Evolutionary conservation across 2,888 invertebrate genomes (phyloP), one percentile per base, ranked within the genome.

Genomic region (Zeuzera pyrina): DNA sequence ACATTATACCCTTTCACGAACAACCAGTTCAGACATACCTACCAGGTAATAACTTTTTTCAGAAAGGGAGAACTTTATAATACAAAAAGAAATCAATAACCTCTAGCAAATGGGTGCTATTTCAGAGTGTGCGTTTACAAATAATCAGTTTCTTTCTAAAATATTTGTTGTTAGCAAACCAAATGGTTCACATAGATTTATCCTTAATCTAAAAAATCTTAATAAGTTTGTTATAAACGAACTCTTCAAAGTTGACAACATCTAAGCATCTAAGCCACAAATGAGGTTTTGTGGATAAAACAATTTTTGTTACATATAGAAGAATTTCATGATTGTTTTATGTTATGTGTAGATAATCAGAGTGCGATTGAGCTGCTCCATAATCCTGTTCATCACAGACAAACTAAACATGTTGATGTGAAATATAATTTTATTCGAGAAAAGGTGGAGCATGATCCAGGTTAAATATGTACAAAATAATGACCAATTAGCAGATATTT

Each of bases 191-290:
- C 5, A 8, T 19, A 15, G 35, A 13, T 31, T 31, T 31, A 31
- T 31, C 7, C 15, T 35, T 25, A 35, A 35, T 15, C 15, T 31
- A 15, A 35, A 32, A 31, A 12, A 2, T 5, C 11, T 26, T 2
- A 32, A 36, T 13, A 26, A 36, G 6, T 33, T 10, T 24, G 16
- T 36, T 10, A 2, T 2, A 5, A 30, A 13, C 7, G 12, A 15
- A 2, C 30, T 33, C 12, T 36, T 33, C 12, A 36, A 36, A 33
- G 19, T 35, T 11, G 35, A 35, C n/a, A n/a, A n/a, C n/a, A n/a
- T n/a, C n/a, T n/a, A n/a, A n/a, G n/a, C n/a, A n/a, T n/a, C n/a
- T n/a, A n/a, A n/a, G n/a, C n/a, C n/a, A n/a, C n/a, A n/a, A n/a
- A n/a, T n/a, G n/a, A n/a, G n/a, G n/a, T n/a, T n/a, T n/a, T n/a